Evolutionary conservation across 1,140 invertebrate species (phyloP).

Genomic region (Lepidostoma basale): DNA sequence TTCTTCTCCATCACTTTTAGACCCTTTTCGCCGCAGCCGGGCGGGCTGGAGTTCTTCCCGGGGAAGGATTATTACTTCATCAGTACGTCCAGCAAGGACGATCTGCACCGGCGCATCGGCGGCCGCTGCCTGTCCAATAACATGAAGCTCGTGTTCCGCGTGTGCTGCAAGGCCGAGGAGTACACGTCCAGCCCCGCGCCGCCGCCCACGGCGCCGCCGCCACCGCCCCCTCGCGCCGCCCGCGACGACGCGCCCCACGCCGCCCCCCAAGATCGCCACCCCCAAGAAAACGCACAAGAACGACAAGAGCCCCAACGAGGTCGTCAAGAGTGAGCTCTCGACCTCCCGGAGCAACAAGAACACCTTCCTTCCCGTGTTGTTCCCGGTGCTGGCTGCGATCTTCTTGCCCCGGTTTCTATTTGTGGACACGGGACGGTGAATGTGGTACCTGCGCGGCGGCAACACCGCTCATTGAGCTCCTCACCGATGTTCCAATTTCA

Average conservation of each 20-base stretch:
- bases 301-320: slow-evolving; percentile 88
- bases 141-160: slow-evolving; percentile 96
- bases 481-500: background rate
- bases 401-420: slow-evolving; percentile 53
- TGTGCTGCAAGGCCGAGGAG: slow-evolving; percentile 78
- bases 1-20: slow-evolving; percentile 97
- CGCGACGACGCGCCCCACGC: slow-evolving; percentile 43
- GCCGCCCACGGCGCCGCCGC: slow-evolving; percentile 59
- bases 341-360: slow-evolving; percentile 58
- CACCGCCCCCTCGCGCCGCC: slow-evolving; percentile 58
- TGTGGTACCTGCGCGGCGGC: slow-evolving; percentile 34
- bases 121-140: slow-evolving; percentile 89
- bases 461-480: background rate
- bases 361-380: slow-evolving; percentile 50
- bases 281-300: slow-evolving; percentile 73
- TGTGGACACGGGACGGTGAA: slow-evolving; percentile 59
- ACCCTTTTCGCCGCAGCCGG: slow-evolving; percentile 93
- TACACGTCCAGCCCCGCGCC: slow-evolving; percentile 59
- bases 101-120: slow-evolving; percentile 87
- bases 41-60: slow-evolving; percentile 90
- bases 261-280: slow-evolving; percentile 54
- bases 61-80: slow-evolving; percentile 97
- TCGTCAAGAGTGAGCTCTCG: slow-evolving; percentile 89
- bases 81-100: slow-evolving; percentile 89
- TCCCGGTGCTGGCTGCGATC: slow-evolving; percentile 53